These are phyloP conservation scores for Apeira syringaria DNA, from an alignment of 2,888 invertebrate species.

Conservation along the genomic window DNA sequence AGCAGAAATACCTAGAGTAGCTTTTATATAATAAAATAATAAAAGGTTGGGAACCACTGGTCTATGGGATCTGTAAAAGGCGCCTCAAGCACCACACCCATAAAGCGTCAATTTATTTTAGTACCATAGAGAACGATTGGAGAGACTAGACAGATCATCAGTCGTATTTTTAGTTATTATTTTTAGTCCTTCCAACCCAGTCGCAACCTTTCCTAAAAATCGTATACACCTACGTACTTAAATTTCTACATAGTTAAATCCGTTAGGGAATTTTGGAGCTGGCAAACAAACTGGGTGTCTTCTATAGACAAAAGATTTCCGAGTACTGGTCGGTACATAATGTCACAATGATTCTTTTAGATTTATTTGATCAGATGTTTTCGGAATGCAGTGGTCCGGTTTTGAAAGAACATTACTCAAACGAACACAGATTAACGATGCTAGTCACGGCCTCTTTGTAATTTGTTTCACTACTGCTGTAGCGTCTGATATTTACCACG, in stretches of 20 bases:
- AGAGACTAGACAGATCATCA: too few species aligned
- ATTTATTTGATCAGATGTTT: slow-evolving; percentile 78
- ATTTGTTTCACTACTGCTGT: slow-evolving; percentile 30
- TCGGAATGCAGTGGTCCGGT: slow-evolving; percentile 52
- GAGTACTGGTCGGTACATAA: slow-evolving; percentile 15
- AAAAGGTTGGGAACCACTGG: too few species aligned
- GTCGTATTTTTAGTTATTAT: too few species aligned
- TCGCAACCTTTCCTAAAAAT: too few species aligned
- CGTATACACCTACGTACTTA: too few species aligned
- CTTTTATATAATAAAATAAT: too few species aligned
- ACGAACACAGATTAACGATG: slow-evolving; percentile 41
- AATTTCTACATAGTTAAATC: slow-evolving; percentile 4
- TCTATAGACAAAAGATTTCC: slow-evolving; percentile 42
- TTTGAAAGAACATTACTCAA: slow-evolving; percentile 41
- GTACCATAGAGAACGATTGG: too few species aligned
- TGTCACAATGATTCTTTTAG: slow-evolving; percentile 48
- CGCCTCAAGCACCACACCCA: too few species aligned
- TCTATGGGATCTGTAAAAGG: too few species aligned
- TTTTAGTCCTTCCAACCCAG: too few species aligned
- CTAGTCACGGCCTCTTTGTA: slow-evolving; percentile 39
- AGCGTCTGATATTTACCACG: slow-evolving; percentile 10
- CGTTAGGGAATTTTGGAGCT: slow-evolving; percentile 5
- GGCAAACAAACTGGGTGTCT: slow-evolving; percentile 18
- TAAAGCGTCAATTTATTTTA: too few species aligned
- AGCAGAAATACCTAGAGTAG: too few species aligned